Percentiles rank a stretch among this genome's conserved stretches.
These are phyloP conservation scores for Alviniconcha marisindica DNA, from an alignment of 1,140 invertebrate genomes.

Conservation along the genomic window DNA sequence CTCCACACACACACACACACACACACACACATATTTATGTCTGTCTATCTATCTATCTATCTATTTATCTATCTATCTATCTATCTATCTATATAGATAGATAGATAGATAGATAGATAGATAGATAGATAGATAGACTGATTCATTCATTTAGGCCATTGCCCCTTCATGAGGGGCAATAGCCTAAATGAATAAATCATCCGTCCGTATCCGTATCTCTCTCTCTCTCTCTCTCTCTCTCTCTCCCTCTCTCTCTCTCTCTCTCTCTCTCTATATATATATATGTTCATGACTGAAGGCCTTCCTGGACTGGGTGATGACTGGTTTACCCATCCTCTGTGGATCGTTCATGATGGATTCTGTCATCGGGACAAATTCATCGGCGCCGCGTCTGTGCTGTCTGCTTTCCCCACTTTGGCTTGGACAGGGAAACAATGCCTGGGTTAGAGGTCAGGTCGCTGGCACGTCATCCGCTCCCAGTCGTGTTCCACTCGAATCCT, in stretches of 20 bases:
- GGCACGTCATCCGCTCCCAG: not conserved
- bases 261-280: not conserved
- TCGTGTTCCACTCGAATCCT: not conserved
- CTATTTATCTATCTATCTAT: too few species aligned
- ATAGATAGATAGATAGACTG: too few species aligned
- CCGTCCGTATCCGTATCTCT: not conserved
- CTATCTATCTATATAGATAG: too few species aligned
- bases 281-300: not conserved
- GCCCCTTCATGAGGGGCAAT: too few species aligned
- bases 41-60: not conserved
- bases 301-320: too few species aligned
- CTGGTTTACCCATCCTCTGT: not conserved
- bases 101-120: too few species aligned
- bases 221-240: not conserved
- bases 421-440: not conserved
- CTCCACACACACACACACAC: too few species aligned
- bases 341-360: not conserved
- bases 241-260: not conserved
- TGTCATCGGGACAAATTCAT: not conserved
- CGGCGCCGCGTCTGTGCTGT: not conserved
- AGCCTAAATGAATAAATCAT: too few species aligned
- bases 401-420: not conserved
- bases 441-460: too few species aligned
- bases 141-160: too few species aligned
- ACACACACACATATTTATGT: too few species aligned